Evolutionary conservation across 2,113 vertebrate species (phyloP).

Genomic region (Spheniscus mendiculus): DNA sequence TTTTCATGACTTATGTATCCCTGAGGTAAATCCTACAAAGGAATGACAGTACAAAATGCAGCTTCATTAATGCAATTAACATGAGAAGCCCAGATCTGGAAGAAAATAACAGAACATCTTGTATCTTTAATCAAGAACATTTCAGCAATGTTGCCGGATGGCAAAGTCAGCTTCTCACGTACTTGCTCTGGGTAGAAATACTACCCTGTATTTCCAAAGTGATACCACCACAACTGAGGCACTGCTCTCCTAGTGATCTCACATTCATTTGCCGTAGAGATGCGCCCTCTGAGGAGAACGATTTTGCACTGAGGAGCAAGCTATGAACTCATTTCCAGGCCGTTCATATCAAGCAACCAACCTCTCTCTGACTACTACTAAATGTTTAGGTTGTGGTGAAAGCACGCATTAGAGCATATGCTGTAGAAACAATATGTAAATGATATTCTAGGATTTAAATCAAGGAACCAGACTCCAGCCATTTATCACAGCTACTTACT

Average conservation of each 20-base stretch:
- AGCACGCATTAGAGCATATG: not conserved
- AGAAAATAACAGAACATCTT: not conserved
- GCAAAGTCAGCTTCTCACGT: not conserved
- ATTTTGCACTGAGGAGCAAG: not conserved
- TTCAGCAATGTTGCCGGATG: not conserved
- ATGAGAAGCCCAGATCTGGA: not conserved
- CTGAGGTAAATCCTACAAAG: constrained; percentile 81
- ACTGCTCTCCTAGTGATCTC: not conserved
- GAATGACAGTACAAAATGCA: not conserved
- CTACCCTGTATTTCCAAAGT: not conserved
- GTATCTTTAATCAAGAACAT: not conserved
- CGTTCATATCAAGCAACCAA: not conserved
- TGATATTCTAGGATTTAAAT: not conserved
- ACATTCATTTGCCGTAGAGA: not conserved
- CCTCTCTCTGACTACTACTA: not conserved
- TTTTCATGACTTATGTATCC: constrained; percentile 87
- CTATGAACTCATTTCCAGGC: not conserved
- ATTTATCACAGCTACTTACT: not conserved
- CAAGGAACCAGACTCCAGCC: not conserved
- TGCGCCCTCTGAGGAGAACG: not conserved
- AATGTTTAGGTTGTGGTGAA: not conserved
- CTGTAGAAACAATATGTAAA: not conserved
- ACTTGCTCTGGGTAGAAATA: not conserved
- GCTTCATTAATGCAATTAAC: not conserved
- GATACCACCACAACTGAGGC: not conserved